Evolutionary conservation across 2,797 vertebrate genomes (phyloP).

Genomic region (Hyperoplus immaculatus): DNA sequence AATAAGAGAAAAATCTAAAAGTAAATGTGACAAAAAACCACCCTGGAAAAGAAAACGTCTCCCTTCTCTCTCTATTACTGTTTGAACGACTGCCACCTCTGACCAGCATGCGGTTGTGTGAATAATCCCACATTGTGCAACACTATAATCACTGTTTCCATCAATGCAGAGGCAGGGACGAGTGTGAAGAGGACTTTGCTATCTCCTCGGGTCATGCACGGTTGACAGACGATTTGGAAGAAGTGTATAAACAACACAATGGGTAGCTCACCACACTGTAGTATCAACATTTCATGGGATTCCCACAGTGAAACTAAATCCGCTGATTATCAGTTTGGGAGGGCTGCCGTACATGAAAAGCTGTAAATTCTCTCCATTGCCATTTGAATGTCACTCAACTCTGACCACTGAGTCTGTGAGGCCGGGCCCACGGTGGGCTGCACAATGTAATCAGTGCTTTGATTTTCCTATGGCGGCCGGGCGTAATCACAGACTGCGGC

Average conservation of each 20-base stretch:
- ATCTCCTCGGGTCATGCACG: conserved; percentile 36
- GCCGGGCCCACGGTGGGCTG: conserved; percentile 59
- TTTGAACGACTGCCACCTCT: conserved; percentile 80
- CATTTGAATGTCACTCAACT: conserved; percentile 71
- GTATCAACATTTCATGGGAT: conserved; percentile 37
- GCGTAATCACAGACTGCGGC: conserved; percentile 73
- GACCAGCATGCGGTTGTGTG: conserved; percentile 74
- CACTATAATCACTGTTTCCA: conserved; percentile 77
- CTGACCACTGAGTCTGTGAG: conserved; percentile 62
- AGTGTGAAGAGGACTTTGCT: conserved; percentile 61
- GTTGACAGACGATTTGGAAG: conserved; percentile 33
- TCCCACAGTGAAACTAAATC: conserved; percentile 56
- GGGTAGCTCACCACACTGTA: conserved; percentile 10
- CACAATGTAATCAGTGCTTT: conserved; percentile 78
- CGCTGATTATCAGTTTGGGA: conserved; percentile 45
- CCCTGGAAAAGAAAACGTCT: conserved; percentile 69
- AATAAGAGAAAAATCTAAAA: conserved; percentile 22
- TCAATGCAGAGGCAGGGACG: conserved; percentile 41
- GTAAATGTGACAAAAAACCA: conserved; percentile 60
- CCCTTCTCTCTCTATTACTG: conserved; percentile 64
- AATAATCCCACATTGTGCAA: conserved; percentile 57
- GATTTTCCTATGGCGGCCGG: conserved; percentile 72
- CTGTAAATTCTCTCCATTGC: conserved; percentile 63
- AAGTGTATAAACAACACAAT: conserved; percentile 44
- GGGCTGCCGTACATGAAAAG: conserved; percentile 44